Evolutionary conservation across 2,888 invertebrate species (phyloP), one percentile per base, ranked within the genome.

Genomic region (Lissocephala sabroskyi): DNA sequence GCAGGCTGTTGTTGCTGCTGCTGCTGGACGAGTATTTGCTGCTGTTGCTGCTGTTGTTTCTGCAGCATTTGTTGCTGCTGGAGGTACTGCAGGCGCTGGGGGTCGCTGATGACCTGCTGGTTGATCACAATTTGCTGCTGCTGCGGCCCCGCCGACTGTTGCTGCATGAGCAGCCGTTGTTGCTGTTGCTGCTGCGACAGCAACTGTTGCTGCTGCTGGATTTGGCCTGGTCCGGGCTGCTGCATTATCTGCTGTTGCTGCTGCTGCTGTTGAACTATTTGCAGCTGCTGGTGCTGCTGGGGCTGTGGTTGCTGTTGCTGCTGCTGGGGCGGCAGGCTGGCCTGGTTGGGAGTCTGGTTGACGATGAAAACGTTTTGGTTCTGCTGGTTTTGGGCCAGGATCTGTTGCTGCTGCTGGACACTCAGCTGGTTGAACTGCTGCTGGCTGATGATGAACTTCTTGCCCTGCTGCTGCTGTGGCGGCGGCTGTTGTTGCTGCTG

Each of bases 371-470:
- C 82, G 57, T 83, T 84, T 61, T 86, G 85, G 62, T 84, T 84
- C 54, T 84, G 83, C 46, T 85, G 85, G 59, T 82, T 83, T 55
- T 85, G 84, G 2, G 84, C 82, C 28, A 85, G 56, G 50, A 85
- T 82, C 52, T 85, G 85, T 42, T 85, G 84, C 48, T 86, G 86
- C 50, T 86, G 86, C 63, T 90, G 90, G 35, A 87, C 87, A 14
- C 88, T 89, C 37, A 88, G 86, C 62, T 89, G 89, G 77, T 89
- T 89, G 59, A 89, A 87, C 59, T 89, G 89, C 59, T 89, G 89
- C 35, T 89, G 88, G 43, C 86, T 88, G 79, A 89, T 87, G 29
- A 88, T 80, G 59, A 85, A 81, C 67, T 85, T 82, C 45, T 82
- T 81, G 7, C 53, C 56, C 39, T 62, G 63, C 1, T 68, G 63